Evolutionary conservation across 2,888 invertebrate genomes (phyloP).

Genomic region (Standfussiana lucernea): DNA sequence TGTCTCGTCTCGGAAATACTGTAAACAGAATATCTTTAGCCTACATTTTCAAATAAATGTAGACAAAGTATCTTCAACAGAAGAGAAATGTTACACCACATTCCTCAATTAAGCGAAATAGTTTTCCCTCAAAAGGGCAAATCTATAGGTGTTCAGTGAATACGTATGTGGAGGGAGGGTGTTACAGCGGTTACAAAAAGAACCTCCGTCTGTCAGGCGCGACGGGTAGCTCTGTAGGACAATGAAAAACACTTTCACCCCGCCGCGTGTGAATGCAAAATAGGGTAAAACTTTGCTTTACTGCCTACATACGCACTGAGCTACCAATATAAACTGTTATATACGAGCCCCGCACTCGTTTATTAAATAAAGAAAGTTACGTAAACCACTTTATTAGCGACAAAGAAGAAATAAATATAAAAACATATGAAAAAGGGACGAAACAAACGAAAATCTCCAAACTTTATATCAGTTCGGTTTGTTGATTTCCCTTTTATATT

Average conservation of each 20-base stretch:
- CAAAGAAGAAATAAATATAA: constrained; percentile 62
- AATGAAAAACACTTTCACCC: constrained; percentile 87
- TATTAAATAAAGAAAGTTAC: constrained; percentile 78
- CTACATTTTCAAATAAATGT: constrained; percentile 34
- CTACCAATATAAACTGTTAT: constrained; percentile 74
- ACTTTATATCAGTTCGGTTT: constrained; percentile 57
- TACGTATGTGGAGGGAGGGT: constrained; percentile 68
- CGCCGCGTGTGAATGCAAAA: constrained; percentile 84
- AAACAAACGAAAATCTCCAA: constrained; percentile 55
- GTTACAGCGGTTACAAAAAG: constrained; percentile 76
- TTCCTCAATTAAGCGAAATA: constrained; percentile 60
- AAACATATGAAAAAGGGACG: constrained; percentile 62
- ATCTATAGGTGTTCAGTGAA: constrained; percentile 73
- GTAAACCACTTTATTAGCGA: constrained; percentile 65
- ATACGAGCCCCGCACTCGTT: constrained; percentile 74
- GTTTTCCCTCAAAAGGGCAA: constrained; percentile 68
- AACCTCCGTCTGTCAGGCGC: constrained; percentile 79
- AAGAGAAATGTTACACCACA: constrained; percentile 45
- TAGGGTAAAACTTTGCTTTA: constrained; percentile 74
- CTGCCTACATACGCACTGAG: constrained; percentile 73
- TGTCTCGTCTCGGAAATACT: constrained; percentile 17
- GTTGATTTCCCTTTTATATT: constrained; percentile 56
- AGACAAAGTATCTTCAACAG: constrained; percentile 28
- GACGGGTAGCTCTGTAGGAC: constrained; percentile 77
- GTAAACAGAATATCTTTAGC: constrained; percentile 23